These are phyloP conservation scores for Dendropsophus ebraccatus DNA, from an alignment of 2,113 vertebrate species.

Conservation along the genomic window DNA sequence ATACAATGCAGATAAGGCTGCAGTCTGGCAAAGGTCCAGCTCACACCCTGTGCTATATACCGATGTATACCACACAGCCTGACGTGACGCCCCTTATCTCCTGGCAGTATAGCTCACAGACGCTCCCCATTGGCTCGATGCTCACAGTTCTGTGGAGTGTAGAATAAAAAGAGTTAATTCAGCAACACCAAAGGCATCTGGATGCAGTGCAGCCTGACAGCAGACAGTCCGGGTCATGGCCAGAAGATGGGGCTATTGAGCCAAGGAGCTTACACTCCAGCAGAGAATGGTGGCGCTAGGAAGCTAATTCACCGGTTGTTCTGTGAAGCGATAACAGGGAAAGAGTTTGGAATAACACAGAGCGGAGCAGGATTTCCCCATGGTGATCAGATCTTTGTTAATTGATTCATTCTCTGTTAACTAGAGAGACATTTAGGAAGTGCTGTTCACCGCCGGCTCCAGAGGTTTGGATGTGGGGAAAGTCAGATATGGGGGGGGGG, in stretches of 20 bases:
- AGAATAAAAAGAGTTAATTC: background rate
- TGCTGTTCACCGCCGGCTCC: too few relatives aligned
- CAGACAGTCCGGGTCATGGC: background rate
- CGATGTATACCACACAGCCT: background rate
- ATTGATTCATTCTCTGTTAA: constrained; percentile 42
- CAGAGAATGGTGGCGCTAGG: background rate
- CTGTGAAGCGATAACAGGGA: background rate
- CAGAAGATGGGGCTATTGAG: constrained; percentile 33
- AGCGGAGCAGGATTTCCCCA: background rate
- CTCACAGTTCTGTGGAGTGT: background rate
- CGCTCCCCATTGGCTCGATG: background rate
- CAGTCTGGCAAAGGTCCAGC: constrained; percentile 35
- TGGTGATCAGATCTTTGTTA: constrained; percentile 18
- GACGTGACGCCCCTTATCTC: background rate
- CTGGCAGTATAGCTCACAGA: background rate
- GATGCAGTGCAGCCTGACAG: background rate
- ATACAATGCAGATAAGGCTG: constrained; percentile 58
- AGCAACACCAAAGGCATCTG: background rate
- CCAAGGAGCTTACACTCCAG: constrained; percentile 1
- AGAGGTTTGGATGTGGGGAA: background rate
- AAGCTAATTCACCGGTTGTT: background rate
- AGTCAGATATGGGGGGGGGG: background rate
- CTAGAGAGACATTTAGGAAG: background rate
- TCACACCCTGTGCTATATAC: constrained; percentile 42
- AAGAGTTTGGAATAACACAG: background rate